Evolutionary conservation across 2,797 vertebrate genomes (phyloP).

Genomic region (Pyrocephalus nanus): DNA sequence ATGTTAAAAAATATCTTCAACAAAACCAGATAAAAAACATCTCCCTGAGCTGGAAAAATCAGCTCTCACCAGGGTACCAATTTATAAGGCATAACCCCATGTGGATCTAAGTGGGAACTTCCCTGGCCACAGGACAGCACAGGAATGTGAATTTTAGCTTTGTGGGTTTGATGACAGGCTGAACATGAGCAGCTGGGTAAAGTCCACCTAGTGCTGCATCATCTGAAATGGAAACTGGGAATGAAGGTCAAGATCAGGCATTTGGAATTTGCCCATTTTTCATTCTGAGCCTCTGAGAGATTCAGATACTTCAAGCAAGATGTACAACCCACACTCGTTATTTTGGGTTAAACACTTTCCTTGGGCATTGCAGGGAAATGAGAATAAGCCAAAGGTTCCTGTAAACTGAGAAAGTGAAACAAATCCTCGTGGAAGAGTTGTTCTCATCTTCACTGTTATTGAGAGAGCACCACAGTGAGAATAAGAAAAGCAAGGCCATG

Average conservation of each 20-base stretch:
- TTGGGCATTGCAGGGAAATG: not conserved
- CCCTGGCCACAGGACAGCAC: not conserved
- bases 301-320: not conserved
- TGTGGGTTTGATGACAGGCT: not conserved
- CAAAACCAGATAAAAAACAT: not conserved
- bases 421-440: not conserved
- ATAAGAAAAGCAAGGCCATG: not conserved
- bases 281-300: not conserved
- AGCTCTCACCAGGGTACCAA: not conserved
- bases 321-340: not conserved
- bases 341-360: not conserved
- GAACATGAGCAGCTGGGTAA: not conserved
- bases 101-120: conserved; percentile 11
- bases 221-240: not conserved
- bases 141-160: not conserved
- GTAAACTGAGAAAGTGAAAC: not conserved
- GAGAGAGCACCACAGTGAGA: not conserved
- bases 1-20: not conserved
- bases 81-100: not conserved
- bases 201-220: not conserved
- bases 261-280: not conserved
- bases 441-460: not conserved
- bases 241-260: not conserved
- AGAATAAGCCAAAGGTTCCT: not conserved
- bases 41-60: not conserved